These are phyloP conservation scores for Dasyprocta punctata DNA, from an alignment of 2,113 vertebrate species.

Conservation along the genomic window DNA sequence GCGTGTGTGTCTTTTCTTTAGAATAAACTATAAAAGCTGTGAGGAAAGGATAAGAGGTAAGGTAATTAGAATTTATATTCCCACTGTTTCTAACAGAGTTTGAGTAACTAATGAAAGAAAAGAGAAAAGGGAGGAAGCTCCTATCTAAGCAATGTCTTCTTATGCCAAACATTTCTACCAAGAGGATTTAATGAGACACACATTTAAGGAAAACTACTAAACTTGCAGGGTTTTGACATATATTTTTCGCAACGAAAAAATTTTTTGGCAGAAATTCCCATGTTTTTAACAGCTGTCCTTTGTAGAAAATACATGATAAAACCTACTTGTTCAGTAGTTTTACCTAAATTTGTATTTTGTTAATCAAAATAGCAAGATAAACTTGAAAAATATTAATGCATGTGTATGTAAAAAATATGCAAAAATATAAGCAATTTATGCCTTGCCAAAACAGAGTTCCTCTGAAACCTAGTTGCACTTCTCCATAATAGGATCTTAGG, in stretches of 20 bases:
- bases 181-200: background rate
- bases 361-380: constrained; percentile 37
- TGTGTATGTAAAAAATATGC: constrained; percentile 14
- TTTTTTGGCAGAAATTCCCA: constrained; percentile 1
- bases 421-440: constrained; percentile 20
- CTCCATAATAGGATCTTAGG: background rate
- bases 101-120: background rate
- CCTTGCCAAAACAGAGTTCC: constrained; percentile 28
- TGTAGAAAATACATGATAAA: constrained; percentile 37
- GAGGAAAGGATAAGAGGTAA: background rate
- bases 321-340: constrained; percentile 4
- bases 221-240: background rate
- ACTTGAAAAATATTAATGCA: constrained; percentile 45
- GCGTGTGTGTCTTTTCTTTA: background rate
- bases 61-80: background rate
- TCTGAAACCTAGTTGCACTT: background rate
- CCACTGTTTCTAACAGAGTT: constrained; percentile 25
- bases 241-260: background rate
- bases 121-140: background rate
- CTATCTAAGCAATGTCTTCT: background rate
- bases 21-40: background rate
- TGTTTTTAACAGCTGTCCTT: constrained; percentile 27
- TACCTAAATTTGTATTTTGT: constrained; percentile 40
- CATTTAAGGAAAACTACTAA: constrained; percentile 5
- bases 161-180: background rate